These are phyloP conservation scores for Nineta flava DNA, from an alignment of 2,888 invertebrate genomes.

Conservation along the genomic window DNA sequence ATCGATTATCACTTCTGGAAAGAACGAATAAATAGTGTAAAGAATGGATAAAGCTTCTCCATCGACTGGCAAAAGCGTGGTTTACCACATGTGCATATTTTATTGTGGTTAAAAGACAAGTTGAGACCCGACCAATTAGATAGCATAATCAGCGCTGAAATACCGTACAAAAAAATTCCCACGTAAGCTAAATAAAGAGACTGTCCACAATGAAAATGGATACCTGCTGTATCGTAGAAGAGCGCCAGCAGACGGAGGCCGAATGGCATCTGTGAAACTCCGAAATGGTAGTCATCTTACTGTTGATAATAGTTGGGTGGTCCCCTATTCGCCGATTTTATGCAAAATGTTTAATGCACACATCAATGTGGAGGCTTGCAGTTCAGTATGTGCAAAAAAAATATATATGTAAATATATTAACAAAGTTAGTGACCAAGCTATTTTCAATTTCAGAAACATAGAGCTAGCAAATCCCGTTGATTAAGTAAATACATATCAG, in stretches of 20 bases:
- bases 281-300: background rate
- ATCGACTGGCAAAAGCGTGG: background rate
- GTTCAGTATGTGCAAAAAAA: no score
- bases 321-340: no score
- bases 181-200: background rate
- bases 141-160: background rate
- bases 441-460: no score
- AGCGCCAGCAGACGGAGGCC: background rate
- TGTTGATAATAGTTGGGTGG: background rate
- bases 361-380: no score
- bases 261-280: background rate
- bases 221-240: background rate
- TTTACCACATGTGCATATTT: background rate
- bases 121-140: background rate
- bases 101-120: background rate
- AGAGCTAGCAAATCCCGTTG: no score
- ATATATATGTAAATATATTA: no score
- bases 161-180: background rate
- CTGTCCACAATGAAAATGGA: background rate
- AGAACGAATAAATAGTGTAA: no score
- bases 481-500: no score
- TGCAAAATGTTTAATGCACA: no score
- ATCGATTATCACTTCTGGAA: no score
- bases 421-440: no score
- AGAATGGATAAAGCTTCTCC: no score